Base-by-base conservation (phyloP, 2,888 invertebrate species). In the Spialia ferax region DNA sequence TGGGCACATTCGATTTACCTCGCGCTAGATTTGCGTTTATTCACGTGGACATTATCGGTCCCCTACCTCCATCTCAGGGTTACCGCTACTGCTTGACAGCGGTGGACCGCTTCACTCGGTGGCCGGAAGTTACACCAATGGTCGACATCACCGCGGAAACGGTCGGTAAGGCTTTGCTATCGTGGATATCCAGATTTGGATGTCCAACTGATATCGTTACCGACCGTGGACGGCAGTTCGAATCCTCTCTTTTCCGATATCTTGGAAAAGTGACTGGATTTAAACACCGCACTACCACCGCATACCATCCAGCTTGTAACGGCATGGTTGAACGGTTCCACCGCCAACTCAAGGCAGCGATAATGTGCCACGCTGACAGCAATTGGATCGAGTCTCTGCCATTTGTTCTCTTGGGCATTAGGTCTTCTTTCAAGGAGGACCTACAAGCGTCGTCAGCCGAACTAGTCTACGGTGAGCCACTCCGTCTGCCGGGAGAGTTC, bases 211-310 rank as follows among this genome's bases (percentile, higher is more conserved):
- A 38, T n/a, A 38, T 38, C 38, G n/a, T n/a, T 3, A 38, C 38
- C 3, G 38, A 38, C 38, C 13, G 38, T n/a, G 38, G 38, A n/a
- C 38, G 38, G 5, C 13, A 38, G 2, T 38, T 38, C 2, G 38
- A 38, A n/a, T 42, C 42, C 4, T 15, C 15, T 5, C 42, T 42
- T 15, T 42, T 42, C 42, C 15, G 5, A 15, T 5, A 15, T 1
- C 15, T 42, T 5, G 15, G 15, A 42, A 15, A 5, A n/a, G 15
- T 42, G 7, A 6, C 6, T 3, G 77, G 79, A 0, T 71, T 73
- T 52, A 55, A 73, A 6, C 77, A 73, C 26, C 62, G 67, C 0
- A 45, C 63, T 0, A 80, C 80, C 0, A 77, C 80, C 7, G 45
- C 45, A 8, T 45, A 45, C 7, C 45, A 45, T 10, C 45, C 45